Evolutionary conservation across 2,888 invertebrate genomes (phyloP), one percentile per base, ranked within the genome.

Genomic region (Alsophila aescularia): DNA sequence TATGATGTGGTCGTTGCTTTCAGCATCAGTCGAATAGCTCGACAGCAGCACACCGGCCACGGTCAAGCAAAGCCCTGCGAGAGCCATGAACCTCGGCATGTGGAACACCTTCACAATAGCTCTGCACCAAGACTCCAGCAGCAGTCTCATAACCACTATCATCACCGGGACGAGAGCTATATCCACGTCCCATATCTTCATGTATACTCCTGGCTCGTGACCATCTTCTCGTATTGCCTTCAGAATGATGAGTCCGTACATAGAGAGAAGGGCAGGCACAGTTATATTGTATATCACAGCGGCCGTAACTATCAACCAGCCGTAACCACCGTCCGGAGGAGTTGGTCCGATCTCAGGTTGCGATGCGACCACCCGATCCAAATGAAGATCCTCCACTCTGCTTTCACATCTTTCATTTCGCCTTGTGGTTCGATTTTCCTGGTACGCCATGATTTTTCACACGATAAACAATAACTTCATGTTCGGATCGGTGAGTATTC

Each of bases 261-360:
- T 81, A 31, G 91, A 85, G n/a, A 92, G 69, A 50, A 93, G 64
- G 48, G 92, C 89, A 12, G 93, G 93, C 34, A 93, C 88, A n/a
- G 93, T 83, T 70, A 94, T 91, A 81, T 94, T 93, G 73, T 94
- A 93, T 62, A 94, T 81, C 60, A 92, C 82, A 27, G 93, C 92
- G 10, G 93, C 92, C 32, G 91, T 69, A 44, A 94, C 91, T 63
- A 95, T 92, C 41, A 94, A 70, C 95, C 95, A 95, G 0, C 94
- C 94, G 69, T 94, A 94, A 1, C 94, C 94, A 0, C 94, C 94
- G 69, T 94, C 94, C 1, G 94, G 94, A 41, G 94, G 91, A 10
- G 92, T 92, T 0, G 95, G 94, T 0, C 94, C 94, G 43, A 95
- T 87, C 78, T 95, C 94, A 1, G 94, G 93, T 62, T 93, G 93